Conservation (phyloP, 2,113 vertebrate species). For the Spilogale gracilis region DNA sequence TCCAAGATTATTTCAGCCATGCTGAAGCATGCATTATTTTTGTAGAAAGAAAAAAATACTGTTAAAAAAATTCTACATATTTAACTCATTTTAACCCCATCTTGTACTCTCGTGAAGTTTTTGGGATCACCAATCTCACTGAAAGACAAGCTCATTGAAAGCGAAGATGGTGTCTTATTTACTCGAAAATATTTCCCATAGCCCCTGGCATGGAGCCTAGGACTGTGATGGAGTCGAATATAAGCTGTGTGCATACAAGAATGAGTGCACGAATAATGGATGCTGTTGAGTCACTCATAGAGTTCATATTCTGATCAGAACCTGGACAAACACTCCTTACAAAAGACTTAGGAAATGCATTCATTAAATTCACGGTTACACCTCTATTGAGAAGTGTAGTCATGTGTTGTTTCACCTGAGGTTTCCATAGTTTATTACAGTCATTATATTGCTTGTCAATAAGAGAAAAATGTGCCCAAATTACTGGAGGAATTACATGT, state of each 20-base stretch:
- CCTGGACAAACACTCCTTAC: slow-evolving; percentile 49
- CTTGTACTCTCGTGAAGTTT: not conserved
- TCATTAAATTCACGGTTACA: slow-evolving; percentile 64
- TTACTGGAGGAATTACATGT: slow-evolving; percentile 59
- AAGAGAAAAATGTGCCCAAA: slow-evolving; percentile 66
- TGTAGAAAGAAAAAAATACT: not conserved
- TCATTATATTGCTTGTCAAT: slow-evolving; percentile 72
- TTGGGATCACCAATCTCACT: not conserved
- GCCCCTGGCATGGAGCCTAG: not conserved
- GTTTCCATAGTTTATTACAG: slow-evolving; percentile 70
- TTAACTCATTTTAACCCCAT: not conserved
- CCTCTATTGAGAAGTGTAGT: slow-evolving; percentile 71
- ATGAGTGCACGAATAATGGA: slow-evolving; percentile 42
- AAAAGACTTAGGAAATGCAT: slow-evolving; percentile 68
- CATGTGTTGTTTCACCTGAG: slow-evolving; percentile 71
- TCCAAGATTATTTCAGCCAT: not conserved
- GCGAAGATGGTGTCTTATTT: not conserved
- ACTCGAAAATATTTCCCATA: slow-evolving; percentile 15
- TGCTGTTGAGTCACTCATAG: slow-evolving; percentile 21
- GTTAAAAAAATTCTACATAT: not conserved
- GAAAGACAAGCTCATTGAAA: not conserved
- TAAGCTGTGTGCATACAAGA: not conserved
- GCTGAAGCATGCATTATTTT: not conserved
- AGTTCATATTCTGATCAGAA: slow-evolving; percentile 62
- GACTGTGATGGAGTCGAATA: not conserved